Evolutionary conservation across 2,888 invertebrate species (phyloP), one percentile per base, ranked within the genome.

Genomic region (Latrodectus hesperus): DNA sequence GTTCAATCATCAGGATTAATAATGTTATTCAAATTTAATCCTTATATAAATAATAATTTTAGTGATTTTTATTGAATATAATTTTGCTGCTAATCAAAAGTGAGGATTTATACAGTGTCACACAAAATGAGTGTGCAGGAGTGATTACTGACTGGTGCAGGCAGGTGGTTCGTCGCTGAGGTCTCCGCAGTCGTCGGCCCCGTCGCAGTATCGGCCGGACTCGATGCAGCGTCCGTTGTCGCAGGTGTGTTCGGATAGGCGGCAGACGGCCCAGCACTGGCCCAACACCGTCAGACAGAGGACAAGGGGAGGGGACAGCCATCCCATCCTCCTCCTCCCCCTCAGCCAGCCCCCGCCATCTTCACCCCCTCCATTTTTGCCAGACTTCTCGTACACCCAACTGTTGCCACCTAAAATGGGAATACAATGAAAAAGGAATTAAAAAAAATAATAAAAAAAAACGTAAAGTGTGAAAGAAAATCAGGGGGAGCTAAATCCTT

Each of bases 181-280:
- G 92, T 96, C 96, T 55, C 94, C 94, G 91, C 96, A 96, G 92
- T 96, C 96, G 91, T 95, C 94, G 88, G 95, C 93, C 51, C 95
- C 95, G 91, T 96, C 95, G 92, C 96, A 96, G 92, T 94, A 95
- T 92, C 95, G 95, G 93, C 95, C 95, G 91, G 95, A 92, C 64
- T 78, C 76, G 26, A 90, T 78, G 70, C 89, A 90, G 90, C 94
- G 94, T 90, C 95, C 95, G 92, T 95, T 95, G 84, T 93, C 92
- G 91, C 95, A 95, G 90, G 94, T 93, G 92, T 95, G 95, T 92
- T 95, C 95, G 9, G 95, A 95, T 90, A 95, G 93, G 88, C 95
- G 95, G 93, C 97, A 97, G 51, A 17, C 76, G 77, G 81, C 70
- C 77, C 80, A 75, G 76, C 87, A 71, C 70, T 60, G 52, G 74